Evolutionary conservation across 2,113 vertebrate species (phyloP).

Genomic region (Sceloporus tristichus): DNA sequence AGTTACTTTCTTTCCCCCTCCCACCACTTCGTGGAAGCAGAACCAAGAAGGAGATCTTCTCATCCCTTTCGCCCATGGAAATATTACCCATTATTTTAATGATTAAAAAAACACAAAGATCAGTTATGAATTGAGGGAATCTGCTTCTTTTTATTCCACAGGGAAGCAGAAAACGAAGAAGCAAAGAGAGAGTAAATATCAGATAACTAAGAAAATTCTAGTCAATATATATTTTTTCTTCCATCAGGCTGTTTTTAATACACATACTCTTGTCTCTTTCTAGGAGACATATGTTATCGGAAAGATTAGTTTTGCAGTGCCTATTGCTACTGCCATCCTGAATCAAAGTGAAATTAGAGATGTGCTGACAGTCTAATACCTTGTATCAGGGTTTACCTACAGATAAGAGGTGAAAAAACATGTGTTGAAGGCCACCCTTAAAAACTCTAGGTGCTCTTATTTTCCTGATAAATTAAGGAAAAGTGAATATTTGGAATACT

Average conservation of each 20-base stretch:
- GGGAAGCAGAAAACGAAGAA: conserved; percentile 39
- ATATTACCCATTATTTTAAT: conserved; percentile 34
- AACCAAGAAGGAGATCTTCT: conserved; percentile 22
- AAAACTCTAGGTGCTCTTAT: conserved; percentile 38
- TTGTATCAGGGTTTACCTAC: conserved; percentile 69
- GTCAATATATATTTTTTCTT: conserved; percentile 68
- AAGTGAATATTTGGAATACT: conserved; percentile 15
- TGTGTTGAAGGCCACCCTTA: conserved; percentile 60
- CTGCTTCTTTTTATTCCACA: conserved; percentile 51
- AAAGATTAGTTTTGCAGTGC: conserved; percentile 74
- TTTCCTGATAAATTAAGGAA: conserved; percentile 39
- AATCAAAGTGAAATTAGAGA: conserved; percentile 76
- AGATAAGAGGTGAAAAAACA: conserved; percentile 68
- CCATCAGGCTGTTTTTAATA: conserved; percentile 70
- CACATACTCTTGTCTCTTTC: conserved; percentile 68
- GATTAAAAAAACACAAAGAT: conserved; percentile 36
- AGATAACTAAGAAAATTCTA: conserved; percentile 67
- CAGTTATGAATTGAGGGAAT: conserved; percentile 29
- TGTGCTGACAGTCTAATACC: conserved; percentile 74
- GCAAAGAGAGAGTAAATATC: conserved; percentile 58
- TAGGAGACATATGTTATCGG: conserved; percentile 73
- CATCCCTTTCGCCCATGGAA: neutral
- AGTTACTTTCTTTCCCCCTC: neutral
- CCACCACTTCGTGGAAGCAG: neutral
- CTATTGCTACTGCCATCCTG: conserved; percentile 71